A percentile compares a stretch with the other conserved stretches of the same genome.
These are phyloP conservation scores for Pangasius larnaudii DNA, from an alignment of 2,797 vertebrate species.

Conservation along the genomic window DNA sequence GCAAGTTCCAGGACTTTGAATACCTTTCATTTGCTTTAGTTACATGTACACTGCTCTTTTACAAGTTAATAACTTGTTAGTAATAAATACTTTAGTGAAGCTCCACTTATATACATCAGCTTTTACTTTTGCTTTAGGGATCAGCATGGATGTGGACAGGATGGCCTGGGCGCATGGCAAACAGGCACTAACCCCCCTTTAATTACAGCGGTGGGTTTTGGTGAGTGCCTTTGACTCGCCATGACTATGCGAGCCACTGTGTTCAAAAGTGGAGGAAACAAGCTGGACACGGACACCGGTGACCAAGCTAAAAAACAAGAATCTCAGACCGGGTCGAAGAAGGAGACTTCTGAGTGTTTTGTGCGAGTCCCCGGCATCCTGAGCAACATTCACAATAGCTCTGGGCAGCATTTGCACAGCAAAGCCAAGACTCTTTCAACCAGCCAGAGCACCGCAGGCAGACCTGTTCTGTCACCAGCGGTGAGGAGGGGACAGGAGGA, in stretches of 20 bases:
- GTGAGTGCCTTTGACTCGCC: constrained; percentile 27
- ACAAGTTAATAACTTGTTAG: neutral
- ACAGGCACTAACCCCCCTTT: constrained; percentile 14
- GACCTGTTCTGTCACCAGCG: constrained; percentile 40
- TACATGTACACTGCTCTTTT: neutral
- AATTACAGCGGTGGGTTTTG: constrained; percentile 36
- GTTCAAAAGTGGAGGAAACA: constrained; percentile 62
- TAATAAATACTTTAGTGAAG: neutral
- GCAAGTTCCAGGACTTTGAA: neutral
- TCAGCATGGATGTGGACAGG: constrained; percentile 39
- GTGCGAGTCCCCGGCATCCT: constrained; percentile 61
- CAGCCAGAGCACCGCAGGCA: constrained; percentile 15
- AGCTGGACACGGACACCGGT: constrained; percentile 52
- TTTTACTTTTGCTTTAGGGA: neutral
- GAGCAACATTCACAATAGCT: constrained; percentile 59
- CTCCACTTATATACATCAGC: neutral
- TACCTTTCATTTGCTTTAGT: too few relatives aligned
- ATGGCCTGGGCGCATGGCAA: constrained; percentile 7
- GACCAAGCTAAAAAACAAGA: constrained; percentile 52
- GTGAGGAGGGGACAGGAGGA: constrained; percentile 55
- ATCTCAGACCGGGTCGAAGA: constrained; percentile 39
- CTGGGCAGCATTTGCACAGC: constrained; percentile 45
- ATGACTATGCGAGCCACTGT: constrained; percentile 75
- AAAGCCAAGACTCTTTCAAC: constrained; percentile 48
- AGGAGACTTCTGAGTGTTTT: constrained; percentile 62